phyloP scores from a whole-genome alignment of 2,797 vertebrate species.

The Pseudochromis fuscus region DNA sequence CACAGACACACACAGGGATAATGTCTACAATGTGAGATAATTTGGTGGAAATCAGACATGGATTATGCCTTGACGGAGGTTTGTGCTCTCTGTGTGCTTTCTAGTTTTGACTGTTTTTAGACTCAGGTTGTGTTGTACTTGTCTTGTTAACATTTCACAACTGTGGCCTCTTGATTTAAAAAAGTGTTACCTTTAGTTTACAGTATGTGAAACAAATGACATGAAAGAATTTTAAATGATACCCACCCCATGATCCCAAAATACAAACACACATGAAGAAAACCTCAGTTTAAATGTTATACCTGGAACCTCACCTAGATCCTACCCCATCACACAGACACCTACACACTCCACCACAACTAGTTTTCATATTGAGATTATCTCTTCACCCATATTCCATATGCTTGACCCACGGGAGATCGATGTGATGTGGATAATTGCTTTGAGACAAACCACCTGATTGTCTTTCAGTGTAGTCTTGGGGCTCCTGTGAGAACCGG shows the following conservation, averaged over 20 bases:
- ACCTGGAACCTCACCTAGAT: background rate
- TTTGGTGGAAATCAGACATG: too few species aligned
- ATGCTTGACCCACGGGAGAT: slow-evolving; percentile 37
- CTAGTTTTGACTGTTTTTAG: too few species aligned
- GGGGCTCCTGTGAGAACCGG: slow-evolving; percentile 42
- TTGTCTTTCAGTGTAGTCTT: slow-evolving; percentile 49
- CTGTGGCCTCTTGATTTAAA: background rate
- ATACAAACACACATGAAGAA: background rate
- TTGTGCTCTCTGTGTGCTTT: too few species aligned
- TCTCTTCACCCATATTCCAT: slow-evolving; percentile 31
- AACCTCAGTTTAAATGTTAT: slow-evolving; percentile 6
- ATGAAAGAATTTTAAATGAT: background rate
- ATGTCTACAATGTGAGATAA: too few species aligned
- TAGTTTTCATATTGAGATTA: slow-evolving; percentile 32
- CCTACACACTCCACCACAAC: background rate
- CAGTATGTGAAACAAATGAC: too few species aligned
- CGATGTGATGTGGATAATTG: slow-evolving; percentile 62
- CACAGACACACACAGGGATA: too few species aligned
- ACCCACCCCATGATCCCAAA: background rate
- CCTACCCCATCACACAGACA: background rate
- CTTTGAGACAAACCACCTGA: slow-evolving; percentile 63
- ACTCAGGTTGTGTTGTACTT: too few species aligned
- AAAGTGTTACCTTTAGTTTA: too few species aligned
- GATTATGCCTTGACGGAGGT: too few species aligned
- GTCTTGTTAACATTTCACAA: background rate